Evolutionary conservation across 2,113 vertebrate genomes (phyloP).

Genomic region (Alaudala cheleensis): DNA sequence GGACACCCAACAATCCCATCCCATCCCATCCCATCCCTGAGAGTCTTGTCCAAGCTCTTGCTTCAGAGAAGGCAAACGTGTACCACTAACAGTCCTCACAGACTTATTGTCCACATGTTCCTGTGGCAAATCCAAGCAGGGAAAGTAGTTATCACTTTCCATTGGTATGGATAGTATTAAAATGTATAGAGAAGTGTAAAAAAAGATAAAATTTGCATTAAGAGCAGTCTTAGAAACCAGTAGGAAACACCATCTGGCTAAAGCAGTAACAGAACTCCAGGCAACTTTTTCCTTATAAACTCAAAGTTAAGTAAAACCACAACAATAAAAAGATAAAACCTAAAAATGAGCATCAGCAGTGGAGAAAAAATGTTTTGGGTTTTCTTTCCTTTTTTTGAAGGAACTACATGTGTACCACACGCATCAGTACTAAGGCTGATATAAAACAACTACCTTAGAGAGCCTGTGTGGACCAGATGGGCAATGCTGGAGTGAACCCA

Average conservation of each 20-base stretch:
- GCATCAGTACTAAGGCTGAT: neutral
- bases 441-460: accelerated
- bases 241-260: neutral
- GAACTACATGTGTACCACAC: accelerated
- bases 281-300: neutral
- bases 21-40: neutral
- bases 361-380: neutral
- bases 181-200: neutral
- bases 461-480: neutral
- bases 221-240: neutral
- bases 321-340: neutral
- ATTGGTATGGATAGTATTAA: neutral
- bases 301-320: neutral
- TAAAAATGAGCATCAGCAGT: neutral
- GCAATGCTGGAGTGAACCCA: neutral
- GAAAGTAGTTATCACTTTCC: neutral
- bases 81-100: neutral
- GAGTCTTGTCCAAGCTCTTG: neutral
- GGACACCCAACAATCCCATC: neutral
- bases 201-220: neutral
- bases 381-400: neutral
- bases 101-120: neutral
- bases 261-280: neutral
- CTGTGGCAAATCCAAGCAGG: neutral
- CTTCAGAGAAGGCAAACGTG: neutral